Conservation (phyloP, 1,140 invertebrate genomes). For the Drosophila mauritiana region DNA sequence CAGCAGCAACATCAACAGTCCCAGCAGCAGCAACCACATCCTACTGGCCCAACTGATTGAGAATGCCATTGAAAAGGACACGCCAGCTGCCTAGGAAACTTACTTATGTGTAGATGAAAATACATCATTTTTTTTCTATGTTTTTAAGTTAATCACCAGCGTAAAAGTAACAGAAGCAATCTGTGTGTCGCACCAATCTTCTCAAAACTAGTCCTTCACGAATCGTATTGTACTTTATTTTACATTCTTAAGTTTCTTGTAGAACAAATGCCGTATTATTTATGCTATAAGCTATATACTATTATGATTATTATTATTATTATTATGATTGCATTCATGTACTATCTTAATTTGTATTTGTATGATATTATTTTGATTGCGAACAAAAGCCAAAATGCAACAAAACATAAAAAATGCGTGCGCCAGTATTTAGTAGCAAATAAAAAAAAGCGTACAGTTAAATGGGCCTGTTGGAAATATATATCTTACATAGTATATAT, state of each 20-base stretch:
- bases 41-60: constrained; percentile 35
- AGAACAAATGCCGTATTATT: constrained; percentile 51
- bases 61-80: constrained; percentile 45
- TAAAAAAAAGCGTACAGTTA: constrained; percentile 25
- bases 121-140: neutral
- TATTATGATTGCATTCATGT: constrained; percentile 37
- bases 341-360: constrained; percentile 31
- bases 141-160: neutral
- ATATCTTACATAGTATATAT: constrained; percentile 40
- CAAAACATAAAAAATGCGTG: constrained; percentile 35
- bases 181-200: constrained; percentile 8
- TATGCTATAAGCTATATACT: constrained; percentile 43
- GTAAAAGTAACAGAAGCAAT: neutral
- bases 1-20: constrained; percentile 44
- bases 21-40: constrained; percentile 23
- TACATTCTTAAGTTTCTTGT: constrained; percentile 20
- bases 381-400: constrained; percentile 42
- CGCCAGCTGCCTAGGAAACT: constrained; percentile 16
- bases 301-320: constrained; percentile 32
- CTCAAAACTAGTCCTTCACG: constrained; percentile 23
- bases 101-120: neutral
- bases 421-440: constrained; percentile 5
- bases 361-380: constrained; percentile 46
- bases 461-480: constrained; percentile 23
- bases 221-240: constrained; percentile 34